Percentiles rank a stretch among this genome's conserved stretches.
These are phyloP conservation scores for Archaeoteleia sp. DNA, from an alignment of 2,888 invertebrate genomes.

Conservation along the genomic window DNA sequence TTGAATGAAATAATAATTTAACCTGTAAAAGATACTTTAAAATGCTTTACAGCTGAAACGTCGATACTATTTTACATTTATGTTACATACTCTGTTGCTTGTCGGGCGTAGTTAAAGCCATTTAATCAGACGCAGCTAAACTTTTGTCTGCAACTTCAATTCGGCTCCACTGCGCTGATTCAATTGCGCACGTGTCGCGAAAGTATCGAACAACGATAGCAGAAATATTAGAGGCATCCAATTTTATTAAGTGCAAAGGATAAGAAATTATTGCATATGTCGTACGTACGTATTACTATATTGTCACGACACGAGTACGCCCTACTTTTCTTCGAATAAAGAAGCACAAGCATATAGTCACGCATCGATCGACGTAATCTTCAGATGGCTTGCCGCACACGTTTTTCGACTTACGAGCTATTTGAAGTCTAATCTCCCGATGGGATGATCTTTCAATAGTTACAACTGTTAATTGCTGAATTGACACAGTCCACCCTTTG, in stretches of 20 bases:
- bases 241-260: constrained; percentile 30
- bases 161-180: constrained; percentile 16
- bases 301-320: constrained; percentile 30
- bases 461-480: constrained; percentile 37
- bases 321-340: constrained; percentile 48
- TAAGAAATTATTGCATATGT: constrained; percentile 29
- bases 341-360: constrained; percentile 33
- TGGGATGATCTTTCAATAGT: constrained; percentile 33
- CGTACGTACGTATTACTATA: constrained; percentile 11
- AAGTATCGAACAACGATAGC: constrained; percentile 12
- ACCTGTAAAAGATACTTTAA: neutral
- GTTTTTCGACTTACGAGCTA: constrained; percentile 30
- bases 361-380: constrained; percentile 48
- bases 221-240: constrained; percentile 20
- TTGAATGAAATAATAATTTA: no score
- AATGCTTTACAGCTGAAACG: constrained; percentile 9
- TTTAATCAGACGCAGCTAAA: constrained; percentile 32
- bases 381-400: constrained; percentile 32
- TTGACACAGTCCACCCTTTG: constrained; percentile 34
- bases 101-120: constrained; percentile 33
- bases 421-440: constrained; percentile 40
- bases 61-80: constrained; percentile 17
- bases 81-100: constrained; percentile 24
- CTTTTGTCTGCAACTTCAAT: constrained; percentile 26
- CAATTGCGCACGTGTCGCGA: constrained; percentile 19